phyloP scores from a whole-genome alignment of 2,888 invertebrate species.

The Scotopteryx bipunctaria region DNA sequence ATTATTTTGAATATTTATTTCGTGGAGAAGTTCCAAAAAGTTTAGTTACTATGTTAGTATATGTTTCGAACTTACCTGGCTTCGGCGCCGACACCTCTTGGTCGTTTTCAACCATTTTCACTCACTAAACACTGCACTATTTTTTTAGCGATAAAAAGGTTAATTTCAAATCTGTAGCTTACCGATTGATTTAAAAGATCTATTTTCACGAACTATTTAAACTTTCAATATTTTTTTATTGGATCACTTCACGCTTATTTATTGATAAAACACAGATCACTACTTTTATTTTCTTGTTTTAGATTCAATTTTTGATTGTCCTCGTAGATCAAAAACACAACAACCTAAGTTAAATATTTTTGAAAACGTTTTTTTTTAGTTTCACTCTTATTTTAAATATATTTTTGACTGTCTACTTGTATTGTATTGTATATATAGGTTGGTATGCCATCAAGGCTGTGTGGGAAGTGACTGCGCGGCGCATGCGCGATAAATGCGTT shows the following conservation, averaged over 20 bases:
- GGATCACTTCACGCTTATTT: too few species aligned
- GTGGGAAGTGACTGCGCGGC: slow-evolving; percentile 29
- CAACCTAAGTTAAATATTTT: too few species aligned
- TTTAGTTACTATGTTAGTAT: too few species aligned
- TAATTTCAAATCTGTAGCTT: background rate
- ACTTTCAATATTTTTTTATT: too few species aligned
- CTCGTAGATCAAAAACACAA: too few species aligned
- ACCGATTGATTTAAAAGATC: background rate
- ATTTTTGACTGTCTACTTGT: too few species aligned
- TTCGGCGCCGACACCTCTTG: slow-evolving; percentile 43
- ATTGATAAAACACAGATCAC: too few species aligned
- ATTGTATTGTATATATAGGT: slow-evolving; percentile 2
- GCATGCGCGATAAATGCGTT: slow-evolving; percentile 24
- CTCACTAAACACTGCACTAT: slow-evolving; percentile 37
- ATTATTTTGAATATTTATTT: too few species aligned
- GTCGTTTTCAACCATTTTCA: slow-evolving; percentile 47
- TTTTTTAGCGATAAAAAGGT: slow-evolving; percentile 2
- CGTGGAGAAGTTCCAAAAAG: too few species aligned
- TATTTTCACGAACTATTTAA: background rate
- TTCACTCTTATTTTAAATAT: too few species aligned
- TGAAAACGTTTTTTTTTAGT: background rate
- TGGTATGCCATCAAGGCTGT: slow-evolving; percentile 6
- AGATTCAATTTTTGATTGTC: too few species aligned
- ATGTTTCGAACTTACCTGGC: slow-evolving; percentile 42
- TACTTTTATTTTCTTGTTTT: too few species aligned